These are phyloP conservation scores for Poeciliopsis presidionis DNA, from an alignment of 2,797 vertebrate species.

Conservation along the genomic window DNA sequence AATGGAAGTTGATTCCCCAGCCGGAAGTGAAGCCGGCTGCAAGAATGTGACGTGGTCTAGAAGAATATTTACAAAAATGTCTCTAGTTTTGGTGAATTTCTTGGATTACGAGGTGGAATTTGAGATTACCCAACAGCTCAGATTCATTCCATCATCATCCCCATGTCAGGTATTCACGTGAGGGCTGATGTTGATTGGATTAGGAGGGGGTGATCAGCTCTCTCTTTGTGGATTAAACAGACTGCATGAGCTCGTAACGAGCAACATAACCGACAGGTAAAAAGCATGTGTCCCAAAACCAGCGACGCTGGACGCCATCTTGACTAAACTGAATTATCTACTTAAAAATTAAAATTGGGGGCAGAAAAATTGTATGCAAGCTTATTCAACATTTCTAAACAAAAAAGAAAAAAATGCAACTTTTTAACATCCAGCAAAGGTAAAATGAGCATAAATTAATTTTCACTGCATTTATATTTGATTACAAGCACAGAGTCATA, in stretches of 20 bases:
- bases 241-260: conserved; percentile 22
- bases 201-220: conserved; percentile 52
- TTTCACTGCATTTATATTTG: not conserved
- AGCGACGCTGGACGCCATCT: not conserved
- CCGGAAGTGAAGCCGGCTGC: not conserved
- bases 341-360: not conserved
- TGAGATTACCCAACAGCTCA: not conserved
- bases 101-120: not conserved
- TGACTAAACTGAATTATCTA: not conserved
- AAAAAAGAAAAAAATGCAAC: not conserved
- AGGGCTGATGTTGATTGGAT: conserved; percentile 64
- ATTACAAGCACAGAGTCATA: not conserved
- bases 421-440: not conserved
- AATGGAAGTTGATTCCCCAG: not conserved
- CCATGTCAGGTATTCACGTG: conserved; percentile 34
- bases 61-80: not conserved
- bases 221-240: conserved; percentile 46
- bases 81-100: not conserved
- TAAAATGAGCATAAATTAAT: not conserved
- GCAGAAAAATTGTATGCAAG: not conserved
- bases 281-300: not conserved
- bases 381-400: not conserved
- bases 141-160: conserved; percentile 22
- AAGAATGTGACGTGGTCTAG: not conserved
- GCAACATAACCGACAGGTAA: conserved; percentile 3